Conservation (phyloP, 2,113 vertebrate species). For the Cacatua alba region DNA sequence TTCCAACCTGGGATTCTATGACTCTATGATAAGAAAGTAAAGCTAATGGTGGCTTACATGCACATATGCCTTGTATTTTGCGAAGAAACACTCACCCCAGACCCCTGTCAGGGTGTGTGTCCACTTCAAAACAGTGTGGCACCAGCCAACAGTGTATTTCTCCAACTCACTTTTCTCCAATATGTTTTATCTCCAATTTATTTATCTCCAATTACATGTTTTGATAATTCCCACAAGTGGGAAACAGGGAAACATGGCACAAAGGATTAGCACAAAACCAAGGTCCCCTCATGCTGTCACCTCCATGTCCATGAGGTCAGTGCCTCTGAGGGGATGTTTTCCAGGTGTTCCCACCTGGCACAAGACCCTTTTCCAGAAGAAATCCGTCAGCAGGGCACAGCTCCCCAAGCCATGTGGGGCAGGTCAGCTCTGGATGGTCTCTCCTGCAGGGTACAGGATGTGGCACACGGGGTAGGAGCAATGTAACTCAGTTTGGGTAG, state of each 20-base stretch:
- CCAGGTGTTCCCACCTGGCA: neutral
- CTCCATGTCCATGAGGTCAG: neutral
- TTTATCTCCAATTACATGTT: neutral
- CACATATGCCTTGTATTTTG: neutral
- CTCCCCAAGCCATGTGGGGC: neutral
- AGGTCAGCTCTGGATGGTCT: neutral
- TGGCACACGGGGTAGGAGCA: neutral
- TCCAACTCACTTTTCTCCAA: neutral
- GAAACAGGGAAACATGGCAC: neutral
- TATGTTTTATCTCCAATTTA: neutral
- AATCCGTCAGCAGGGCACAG: neutral
- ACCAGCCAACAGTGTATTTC: neutral
- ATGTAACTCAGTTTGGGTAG: accelerated
- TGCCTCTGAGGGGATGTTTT: accelerated
- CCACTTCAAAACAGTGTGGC: neutral
- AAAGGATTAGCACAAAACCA: neutral
- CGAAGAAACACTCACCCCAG: neutral
- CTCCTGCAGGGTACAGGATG: accelerated
- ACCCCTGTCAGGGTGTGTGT: neutral
- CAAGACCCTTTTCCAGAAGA: neutral
- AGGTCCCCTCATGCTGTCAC: accelerated
- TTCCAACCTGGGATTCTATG: too few species aligned
- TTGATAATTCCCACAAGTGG: neutral
- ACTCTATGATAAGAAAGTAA: neutral
- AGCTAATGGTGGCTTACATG: neutral